These are phyloP conservation scores for Neopipo cinnamomea DNA, from an alignment of 2,113 vertebrate species.

Conservation along the genomic window DNA sequence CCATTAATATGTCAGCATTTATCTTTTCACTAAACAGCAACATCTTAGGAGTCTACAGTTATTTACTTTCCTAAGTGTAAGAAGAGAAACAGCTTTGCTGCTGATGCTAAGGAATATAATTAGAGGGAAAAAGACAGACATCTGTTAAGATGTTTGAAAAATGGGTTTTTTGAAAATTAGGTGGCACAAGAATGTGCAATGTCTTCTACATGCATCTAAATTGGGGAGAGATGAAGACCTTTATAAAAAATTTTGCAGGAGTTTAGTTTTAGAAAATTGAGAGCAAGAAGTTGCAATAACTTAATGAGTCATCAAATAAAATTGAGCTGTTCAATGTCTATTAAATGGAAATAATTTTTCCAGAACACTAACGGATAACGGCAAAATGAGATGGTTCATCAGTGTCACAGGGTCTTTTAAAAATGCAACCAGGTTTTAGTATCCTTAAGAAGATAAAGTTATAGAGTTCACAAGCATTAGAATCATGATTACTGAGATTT, in stretches of 20 bases:
- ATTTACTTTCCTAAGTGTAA: background rate
- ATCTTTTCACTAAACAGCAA: background rate
- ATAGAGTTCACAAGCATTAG: background rate
- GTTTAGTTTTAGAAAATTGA: background rate
- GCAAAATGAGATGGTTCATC: background rate
- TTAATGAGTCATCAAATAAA: background rate
- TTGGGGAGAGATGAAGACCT: background rate
- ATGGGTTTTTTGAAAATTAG: background rate
- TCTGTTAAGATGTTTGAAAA: background rate
- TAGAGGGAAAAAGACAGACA: background rate
- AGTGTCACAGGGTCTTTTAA: background rate
- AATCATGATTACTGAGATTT: background rate
- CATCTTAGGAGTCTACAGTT: background rate
- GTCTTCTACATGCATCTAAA: background rate
- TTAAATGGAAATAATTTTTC: background rate
- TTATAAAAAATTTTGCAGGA: background rate
- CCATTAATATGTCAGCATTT: constrained; percentile 1
- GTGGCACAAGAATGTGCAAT: background rate
- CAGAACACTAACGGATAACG: background rate
- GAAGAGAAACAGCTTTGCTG: background rate
- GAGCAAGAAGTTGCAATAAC: background rate
- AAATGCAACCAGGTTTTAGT: background rate
- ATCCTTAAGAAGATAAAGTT: background rate
- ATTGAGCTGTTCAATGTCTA: background rate
- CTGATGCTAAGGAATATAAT: background rate